Evolutionary conservation across 2,797 vertebrate species (phyloP).

Genomic region (Podarcis lilfordi): DNA sequence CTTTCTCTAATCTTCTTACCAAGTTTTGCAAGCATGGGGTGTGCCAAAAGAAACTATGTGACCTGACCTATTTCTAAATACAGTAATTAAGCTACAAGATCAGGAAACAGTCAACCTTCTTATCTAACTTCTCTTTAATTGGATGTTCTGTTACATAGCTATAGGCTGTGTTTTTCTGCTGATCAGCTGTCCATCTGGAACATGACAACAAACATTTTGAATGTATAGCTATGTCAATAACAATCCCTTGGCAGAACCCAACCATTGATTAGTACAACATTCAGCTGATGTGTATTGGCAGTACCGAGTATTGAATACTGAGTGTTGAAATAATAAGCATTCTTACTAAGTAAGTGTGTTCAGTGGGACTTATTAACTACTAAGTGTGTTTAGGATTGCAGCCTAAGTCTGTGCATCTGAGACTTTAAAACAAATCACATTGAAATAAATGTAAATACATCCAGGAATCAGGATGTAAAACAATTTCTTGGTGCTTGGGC

Average conservation of each 20-base stretch:
- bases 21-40: background rate
- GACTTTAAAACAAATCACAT: background rate
- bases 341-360: background rate
- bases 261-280: background rate
- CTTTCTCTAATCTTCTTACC: background rate
- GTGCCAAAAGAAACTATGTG: background rate
- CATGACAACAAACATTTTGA: background rate
- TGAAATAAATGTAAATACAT: background rate
- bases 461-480: background rate
- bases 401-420: background rate
- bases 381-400: background rate
- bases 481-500: background rate
- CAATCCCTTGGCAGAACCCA: background rate
- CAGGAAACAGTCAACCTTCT: background rate
- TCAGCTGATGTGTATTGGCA: background rate
- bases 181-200: background rate
- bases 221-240: background rate
- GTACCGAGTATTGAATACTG: background rate
- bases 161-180: background rate
- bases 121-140: background rate
- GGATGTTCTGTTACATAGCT: background rate
- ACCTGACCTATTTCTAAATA: background rate
- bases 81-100: conserved; percentile 3
- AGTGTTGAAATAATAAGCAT: background rate
- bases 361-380: background rate